A percentile compares a stretch with the other conserved stretches of the same genome.
phyloP scores from a whole-genome alignment of 2,113 vertebrate species.

The Chloropsis cyanopogon region DNA sequence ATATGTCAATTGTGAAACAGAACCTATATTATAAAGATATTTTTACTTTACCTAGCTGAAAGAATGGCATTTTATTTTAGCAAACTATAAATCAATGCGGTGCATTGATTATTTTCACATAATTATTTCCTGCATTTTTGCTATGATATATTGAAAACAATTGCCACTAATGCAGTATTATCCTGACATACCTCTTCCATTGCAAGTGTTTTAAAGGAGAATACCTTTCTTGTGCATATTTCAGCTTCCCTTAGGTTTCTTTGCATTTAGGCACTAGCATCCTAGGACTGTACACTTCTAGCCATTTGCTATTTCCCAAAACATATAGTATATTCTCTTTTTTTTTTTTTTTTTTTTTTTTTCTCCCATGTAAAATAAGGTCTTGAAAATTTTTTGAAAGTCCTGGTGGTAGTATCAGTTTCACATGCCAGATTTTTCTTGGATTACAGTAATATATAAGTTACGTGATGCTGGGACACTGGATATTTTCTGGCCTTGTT shows the following conservation, averaged over 20 bases:
- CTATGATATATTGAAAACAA: constrained; percentile 60
- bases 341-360: neutral
- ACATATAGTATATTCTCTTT: neutral
- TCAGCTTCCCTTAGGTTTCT: constrained; percentile 51
- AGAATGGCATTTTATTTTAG: constrained; percentile 80
- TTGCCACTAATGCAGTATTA: constrained; percentile 74
- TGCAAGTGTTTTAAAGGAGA: constrained; percentile 37
- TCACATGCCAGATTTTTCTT: constrained; percentile 5
- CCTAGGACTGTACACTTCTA: neutral
- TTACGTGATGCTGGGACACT: constrained; percentile 50
- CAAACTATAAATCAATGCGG: constrained; percentile 75
- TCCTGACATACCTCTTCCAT: constrained; percentile 70
- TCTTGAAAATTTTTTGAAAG: constrained; percentile 6
- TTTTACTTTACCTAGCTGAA: constrained; percentile 75
- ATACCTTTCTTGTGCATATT: neutral
- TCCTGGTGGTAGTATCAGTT: constrained; percentile 12
- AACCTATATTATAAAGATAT: constrained; percentile 78
- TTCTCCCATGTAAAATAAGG: neutral
- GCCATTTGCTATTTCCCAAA: constrained; percentile 4
- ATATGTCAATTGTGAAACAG: constrained; percentile 76
- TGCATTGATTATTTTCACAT: constrained; percentile 74
- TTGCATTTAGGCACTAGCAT: constrained; percentile 20
- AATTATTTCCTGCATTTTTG: constrained; percentile 62
- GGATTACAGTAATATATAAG: neutral
- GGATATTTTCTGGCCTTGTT: constrained; percentile 59